Conservation (phyloP, 2,797 vertebrate genomes). For the Sylvia borin region DNA sequence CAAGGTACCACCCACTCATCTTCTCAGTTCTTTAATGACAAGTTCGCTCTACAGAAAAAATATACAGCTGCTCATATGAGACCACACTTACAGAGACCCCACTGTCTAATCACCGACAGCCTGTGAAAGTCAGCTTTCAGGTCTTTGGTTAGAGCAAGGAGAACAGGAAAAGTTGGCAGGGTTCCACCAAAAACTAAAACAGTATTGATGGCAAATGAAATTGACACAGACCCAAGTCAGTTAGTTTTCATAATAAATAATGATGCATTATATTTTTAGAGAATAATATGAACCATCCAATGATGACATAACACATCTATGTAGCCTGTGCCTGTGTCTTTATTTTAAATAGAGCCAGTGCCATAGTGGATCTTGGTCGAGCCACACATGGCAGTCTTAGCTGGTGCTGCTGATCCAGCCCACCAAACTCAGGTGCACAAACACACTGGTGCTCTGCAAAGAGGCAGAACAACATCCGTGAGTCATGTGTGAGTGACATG, state of each 20-base stretch:
- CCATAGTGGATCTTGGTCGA: neutral
- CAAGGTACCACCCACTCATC: slow-evolving; percentile 83
- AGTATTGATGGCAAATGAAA: slow-evolving; percentile 58
- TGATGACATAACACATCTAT: slow-evolving; percentile 5
- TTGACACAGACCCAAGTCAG: slow-evolving; percentile 48
- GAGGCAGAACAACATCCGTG: neutral
- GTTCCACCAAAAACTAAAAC: slow-evolving; percentile 59
- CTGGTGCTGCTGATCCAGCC: neutral
- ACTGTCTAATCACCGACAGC: slow-evolving; percentile 73
- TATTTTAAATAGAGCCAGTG: neutral
- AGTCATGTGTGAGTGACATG: neutral
- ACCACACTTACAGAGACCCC: slow-evolving; percentile 74
- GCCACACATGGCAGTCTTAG: accelerated
- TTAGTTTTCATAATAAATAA: slow-evolving; percentile 65
- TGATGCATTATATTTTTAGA: slow-evolving; percentile 37
- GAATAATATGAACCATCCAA: slow-evolving; percentile 31
- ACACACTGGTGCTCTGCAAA: neutral
- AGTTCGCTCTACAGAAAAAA: slow-evolving; percentile 77
- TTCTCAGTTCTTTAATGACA: slow-evolving; percentile 81
- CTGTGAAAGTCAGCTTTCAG: slow-evolving; percentile 70
- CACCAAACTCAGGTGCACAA: neutral
- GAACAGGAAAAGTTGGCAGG: slow-evolving; percentile 61
- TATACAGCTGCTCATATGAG: slow-evolving; percentile 75
- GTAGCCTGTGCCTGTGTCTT: neutral
- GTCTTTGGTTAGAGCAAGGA: slow-evolving; percentile 40